These are phyloP conservation scores for Bactericera cockerelli DNA, from an alignment of 1,140 invertebrate genomes.

Conservation along the genomic window DNA sequence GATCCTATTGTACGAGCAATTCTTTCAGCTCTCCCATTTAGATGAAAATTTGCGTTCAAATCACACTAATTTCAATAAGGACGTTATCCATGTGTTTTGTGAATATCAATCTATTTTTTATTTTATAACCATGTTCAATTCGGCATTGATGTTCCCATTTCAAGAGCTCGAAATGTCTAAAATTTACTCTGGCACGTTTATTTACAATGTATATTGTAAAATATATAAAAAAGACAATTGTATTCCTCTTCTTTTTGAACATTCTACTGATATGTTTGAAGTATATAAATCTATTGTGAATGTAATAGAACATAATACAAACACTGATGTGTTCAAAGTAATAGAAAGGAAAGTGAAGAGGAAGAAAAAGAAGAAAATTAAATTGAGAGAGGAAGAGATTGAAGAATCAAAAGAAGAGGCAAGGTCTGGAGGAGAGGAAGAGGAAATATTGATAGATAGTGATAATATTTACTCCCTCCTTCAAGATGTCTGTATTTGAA, in stretches of 20 bases:
- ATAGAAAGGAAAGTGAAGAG: not conserved
- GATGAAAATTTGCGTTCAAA: not conserved
- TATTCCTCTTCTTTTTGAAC: not conserved
- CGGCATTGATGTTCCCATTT: not conserved
- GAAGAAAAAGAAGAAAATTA: conserved; percentile 1
- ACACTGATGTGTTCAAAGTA: not conserved
- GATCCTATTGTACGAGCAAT: not conserved
- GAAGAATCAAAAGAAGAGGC: not conserved
- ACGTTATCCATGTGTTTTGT: not conserved
- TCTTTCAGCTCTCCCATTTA: not conserved
- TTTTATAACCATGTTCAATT: not conserved
- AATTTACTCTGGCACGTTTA: not conserved
- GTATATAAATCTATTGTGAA: not conserved
- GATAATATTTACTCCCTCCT: conserved; percentile 1
- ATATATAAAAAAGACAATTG: not conserved
- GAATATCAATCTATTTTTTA: not conserved
- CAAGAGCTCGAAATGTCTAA: not conserved
- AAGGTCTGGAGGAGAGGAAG: not conserved
- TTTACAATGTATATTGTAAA: not conserved
- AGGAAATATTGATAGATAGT: not conserved
- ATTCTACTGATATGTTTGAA: not conserved
- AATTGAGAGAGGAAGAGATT: not conserved
- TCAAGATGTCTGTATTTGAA: not conserved
- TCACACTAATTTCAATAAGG: not conserved
- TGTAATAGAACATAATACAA: not conserved